Conservation (phyloP, 2,113 vertebrate genomes). For the Dicentrarchus labrax region DNA sequence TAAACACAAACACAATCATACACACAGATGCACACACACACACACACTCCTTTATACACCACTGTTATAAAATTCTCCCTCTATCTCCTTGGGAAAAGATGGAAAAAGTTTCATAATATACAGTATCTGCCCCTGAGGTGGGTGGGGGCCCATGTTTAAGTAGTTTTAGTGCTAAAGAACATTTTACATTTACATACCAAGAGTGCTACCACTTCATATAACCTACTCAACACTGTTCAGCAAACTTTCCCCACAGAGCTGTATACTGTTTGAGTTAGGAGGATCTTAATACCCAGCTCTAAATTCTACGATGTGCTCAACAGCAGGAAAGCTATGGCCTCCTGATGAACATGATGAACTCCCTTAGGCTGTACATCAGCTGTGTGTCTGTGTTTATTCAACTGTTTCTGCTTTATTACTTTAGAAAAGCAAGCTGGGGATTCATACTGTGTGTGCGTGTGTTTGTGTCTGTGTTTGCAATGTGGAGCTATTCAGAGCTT, state of each 20-base stretch:
- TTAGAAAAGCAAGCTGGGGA: too few species aligned
- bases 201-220: background rate
- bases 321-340: background rate
- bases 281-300: slow-evolving; percentile 7
- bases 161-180: background rate
- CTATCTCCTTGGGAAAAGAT: background rate
- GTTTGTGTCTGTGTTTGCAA: too few species aligned
- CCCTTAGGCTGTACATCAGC: background rate
- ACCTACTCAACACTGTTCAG: background rate
- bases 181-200: background rate
- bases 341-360: background rate
- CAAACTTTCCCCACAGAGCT: background rate
- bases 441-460: too few species aligned
- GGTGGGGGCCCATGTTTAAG: background rate
- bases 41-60: background rate
- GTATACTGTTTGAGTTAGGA: background rate
- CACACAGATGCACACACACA: too few species aligned
- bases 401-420: too few species aligned
- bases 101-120: background rate
- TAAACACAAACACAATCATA: background rate
- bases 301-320: background rate
- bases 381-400: too few species aligned
- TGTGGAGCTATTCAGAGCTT: too few species aligned
- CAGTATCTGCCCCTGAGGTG: background rate
- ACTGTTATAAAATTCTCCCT: background rate